phyloP scores from a whole-genome alignment of 2,888 invertebrate species.

The Geotrupes spiniger region DNA sequence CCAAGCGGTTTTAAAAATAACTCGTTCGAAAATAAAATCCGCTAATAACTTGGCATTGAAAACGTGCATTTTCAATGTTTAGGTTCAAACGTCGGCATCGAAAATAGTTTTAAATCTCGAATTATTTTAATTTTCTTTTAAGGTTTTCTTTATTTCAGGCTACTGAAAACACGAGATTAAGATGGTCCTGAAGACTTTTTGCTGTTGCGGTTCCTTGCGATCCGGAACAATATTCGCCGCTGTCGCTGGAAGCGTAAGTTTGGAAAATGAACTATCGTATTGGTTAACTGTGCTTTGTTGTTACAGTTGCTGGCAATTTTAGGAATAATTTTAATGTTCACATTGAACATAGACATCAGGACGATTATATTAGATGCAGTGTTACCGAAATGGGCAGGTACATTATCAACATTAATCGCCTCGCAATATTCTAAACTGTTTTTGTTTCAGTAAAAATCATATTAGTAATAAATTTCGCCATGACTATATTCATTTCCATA shows the following conservation, averaged over 20 bases:
- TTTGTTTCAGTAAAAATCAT: conserved; percentile 70
- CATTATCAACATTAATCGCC: conserved; percentile 23
- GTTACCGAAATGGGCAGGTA: conserved; percentile 65
- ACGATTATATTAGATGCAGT: conserved; percentile 77
- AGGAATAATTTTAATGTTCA: conserved; percentile 68
- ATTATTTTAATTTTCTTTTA: not conserved
- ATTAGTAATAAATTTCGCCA: conserved; percentile 72
- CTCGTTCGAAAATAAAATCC: not conserved
- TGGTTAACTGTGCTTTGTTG: no score
- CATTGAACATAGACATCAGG: conserved; percentile 64
- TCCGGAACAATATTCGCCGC: conserved; percentile 74
- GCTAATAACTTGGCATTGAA: not conserved
- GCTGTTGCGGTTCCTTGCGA: conserved; percentile 68
- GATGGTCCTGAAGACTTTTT: conserved; percentile 64
- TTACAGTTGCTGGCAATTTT: conserved; percentile 63
- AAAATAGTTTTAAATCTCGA: not conserved
- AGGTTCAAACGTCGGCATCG: not conserved
- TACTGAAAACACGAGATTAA: conserved; percentile 36
- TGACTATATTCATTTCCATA: conserved; percentile 79
- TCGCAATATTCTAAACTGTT: conserved; percentile 10
- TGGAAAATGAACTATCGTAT: conserved; percentile 5
- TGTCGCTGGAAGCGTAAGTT: conserved; percentile 65
- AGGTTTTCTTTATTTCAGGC: conserved; percentile 5
- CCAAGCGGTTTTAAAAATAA: no score
- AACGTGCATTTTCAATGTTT: not conserved